Evolutionary conservation across 2,888 invertebrate genomes (phyloP).

Genomic region (Epistrophella euchroma): DNA sequence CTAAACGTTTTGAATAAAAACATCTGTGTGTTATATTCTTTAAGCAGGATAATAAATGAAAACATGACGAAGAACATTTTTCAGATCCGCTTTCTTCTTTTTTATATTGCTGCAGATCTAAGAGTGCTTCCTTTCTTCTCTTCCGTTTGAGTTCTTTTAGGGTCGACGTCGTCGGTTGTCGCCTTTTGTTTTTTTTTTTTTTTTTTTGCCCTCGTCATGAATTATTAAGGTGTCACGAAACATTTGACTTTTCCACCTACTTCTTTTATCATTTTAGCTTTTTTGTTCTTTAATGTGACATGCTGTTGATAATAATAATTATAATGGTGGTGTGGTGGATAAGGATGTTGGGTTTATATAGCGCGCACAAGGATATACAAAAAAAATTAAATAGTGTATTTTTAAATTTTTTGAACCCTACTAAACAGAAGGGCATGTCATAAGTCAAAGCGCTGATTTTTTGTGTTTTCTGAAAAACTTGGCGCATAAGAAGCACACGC

Average conservation of each 20-base stretch:
- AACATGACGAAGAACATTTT: slow-evolving; percentile 54
- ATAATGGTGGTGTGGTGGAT: background rate
- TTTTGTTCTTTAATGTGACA: slow-evolving; percentile 41
- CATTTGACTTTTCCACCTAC: slow-evolving; percentile 73
- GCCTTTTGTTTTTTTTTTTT: slow-evolving; percentile 38
- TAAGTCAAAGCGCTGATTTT: background rate
- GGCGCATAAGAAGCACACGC: background rate
- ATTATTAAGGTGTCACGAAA: slow-evolving; percentile 63
- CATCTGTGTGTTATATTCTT: slow-evolving; percentile 26
- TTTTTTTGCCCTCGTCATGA: slow-evolving; percentile 32
- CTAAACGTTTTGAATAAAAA: slow-evolving; percentile 7
- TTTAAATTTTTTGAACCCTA: background rate
- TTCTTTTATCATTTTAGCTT: slow-evolving; percentile 37
- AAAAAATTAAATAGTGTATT: slow-evolving; percentile 16
- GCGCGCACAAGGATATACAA: background rate
- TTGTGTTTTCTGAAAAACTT: background rate
- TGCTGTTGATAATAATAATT: slow-evolving; percentile 34
- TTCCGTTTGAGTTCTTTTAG: slow-evolving; percentile 49
- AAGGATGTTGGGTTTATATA: background rate
- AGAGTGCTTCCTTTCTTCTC: slow-evolving; percentile 37
- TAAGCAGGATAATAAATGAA: slow-evolving; percentile 61
- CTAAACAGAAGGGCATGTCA: slow-evolving; percentile 6
- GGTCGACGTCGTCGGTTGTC: slow-evolving; percentile 3
- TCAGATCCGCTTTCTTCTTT: slow-evolving; percentile 28
- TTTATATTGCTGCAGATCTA: background rate